Base-by-base conservation (phyloP, 2,113 vertebrate genomes). In the Rhagologus leucostigma region DNA sequence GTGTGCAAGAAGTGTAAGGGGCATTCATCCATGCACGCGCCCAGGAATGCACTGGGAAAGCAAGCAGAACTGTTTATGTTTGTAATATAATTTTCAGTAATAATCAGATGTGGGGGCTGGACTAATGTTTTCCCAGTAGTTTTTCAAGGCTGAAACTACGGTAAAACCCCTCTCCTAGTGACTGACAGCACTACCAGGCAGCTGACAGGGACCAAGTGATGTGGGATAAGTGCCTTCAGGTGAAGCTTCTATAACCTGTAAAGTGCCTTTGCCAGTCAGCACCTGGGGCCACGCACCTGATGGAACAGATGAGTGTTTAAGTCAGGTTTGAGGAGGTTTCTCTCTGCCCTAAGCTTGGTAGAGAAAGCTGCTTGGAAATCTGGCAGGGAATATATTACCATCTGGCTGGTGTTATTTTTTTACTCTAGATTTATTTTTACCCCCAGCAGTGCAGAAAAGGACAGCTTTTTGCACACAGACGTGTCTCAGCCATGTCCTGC, bases 361-460 rank as follows among this genome's bases (percentile, higher is more conserved):
- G 52, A 73, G 77, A 68, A 95, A 55, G 77, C 92, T 87, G 55
- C 69, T 87, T 87, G 90, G 44, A 93, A 94, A 79, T 90, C 84
- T 93, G 94, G 82, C 87, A 82, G 30, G 74, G 87, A 85, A 44
- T 95, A 14, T 71, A 49, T 91, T 82, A 41, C 96, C 94, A 94
- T 95, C 90, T 95, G 95, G 81, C 62, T 79, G 37, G 49, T 76
- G 52, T 33, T 89, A 21, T 49, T 84, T 92, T 74, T 90, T 82
- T 13, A 29, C 59, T 91, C 32, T 78, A 60, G 56, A 26, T 89
- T 50, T 91, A 59, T 70, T 84, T 86, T 92, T 91, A 50, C 24
- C 26, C 26, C 23, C 39, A 87, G 68, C 32, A 55, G 50, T 81
- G 56, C 73, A 82, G 87, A 78, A 90, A 44, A 85, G 44, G 62